Conservation (phyloP, 2,888 invertebrate genomes). For the Luperina testacea region DNA sequence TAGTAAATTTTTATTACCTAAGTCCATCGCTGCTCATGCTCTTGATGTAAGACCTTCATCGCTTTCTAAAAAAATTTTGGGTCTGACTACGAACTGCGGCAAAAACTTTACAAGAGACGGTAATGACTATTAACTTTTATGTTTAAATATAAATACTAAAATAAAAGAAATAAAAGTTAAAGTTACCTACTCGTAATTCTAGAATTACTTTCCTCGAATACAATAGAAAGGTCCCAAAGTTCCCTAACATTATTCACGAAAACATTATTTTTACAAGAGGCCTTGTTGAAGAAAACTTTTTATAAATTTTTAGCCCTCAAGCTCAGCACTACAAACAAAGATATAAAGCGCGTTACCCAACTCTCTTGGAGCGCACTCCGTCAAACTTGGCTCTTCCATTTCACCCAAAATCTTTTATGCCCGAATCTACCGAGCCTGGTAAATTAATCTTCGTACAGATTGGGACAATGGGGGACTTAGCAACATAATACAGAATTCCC, state of each 20-base stretch:
- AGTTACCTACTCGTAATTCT: constrained; percentile 44
- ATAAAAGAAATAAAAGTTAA: constrained; percentile 5
- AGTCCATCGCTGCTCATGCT: background rate
- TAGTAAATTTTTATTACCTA: background rate
- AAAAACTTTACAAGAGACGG: constrained; percentile 8
- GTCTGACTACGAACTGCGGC: background rate
- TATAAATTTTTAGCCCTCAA: constrained; percentile 42
- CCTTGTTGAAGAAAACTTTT: constrained; percentile 61
- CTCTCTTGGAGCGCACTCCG: constrained; percentile 52
- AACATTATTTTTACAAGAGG: constrained; percentile 55
- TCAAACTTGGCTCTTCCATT: constrained; percentile 68
- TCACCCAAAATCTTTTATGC: constrained; percentile 63
- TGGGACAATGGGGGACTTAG: constrained; percentile 85
- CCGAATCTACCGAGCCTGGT: constrained; percentile 79
- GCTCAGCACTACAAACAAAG: constrained; percentile 59
- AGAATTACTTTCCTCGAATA: constrained; percentile 47
- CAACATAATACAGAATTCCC: constrained; percentile 81
- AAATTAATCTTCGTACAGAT: constrained; percentile 87
- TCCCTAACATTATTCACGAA: constrained; percentile 42
- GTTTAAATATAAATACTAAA: constrained; percentile 41
- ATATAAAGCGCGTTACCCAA: constrained; percentile 58
- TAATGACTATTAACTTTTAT: constrained; percentile 21
- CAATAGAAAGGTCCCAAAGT: constrained; percentile 50
- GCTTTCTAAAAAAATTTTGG: background rate
- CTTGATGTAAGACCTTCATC: background rate